phyloP scores from a whole-genome alignment of 1,140 invertebrate genomes.

The Diplogasteroides magnus region DNA sequence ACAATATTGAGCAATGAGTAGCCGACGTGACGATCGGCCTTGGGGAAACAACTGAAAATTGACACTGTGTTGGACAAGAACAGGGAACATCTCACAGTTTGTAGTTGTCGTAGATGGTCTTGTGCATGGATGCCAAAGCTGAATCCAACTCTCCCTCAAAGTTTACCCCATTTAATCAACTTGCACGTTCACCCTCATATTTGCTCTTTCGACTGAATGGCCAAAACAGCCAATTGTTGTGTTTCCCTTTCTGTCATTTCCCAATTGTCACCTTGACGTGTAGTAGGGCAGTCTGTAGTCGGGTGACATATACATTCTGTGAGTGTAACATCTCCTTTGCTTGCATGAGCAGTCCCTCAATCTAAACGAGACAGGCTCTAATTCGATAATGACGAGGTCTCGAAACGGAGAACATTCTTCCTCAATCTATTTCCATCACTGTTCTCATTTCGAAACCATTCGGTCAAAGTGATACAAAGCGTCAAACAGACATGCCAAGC shows the following conservation, averaged over 20 bases:
- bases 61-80: background rate
- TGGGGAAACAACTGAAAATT: conserved; percentile 32
- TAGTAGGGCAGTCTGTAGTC: conserved; percentile 32
- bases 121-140: conserved; percentile 29
- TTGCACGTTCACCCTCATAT: too few relatives aligned
- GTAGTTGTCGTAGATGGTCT: conserved; percentile 38
- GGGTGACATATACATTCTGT: conserved; percentile 33
- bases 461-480: too few relatives aligned
- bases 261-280: too few relatives aligned
- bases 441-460: too few relatives aligned
- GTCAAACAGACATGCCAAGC: too few relatives aligned
- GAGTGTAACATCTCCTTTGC: conserved; percentile 31
- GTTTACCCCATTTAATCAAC: too few relatives aligned
- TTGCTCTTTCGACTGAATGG: too few relatives aligned
- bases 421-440: too few relatives aligned
- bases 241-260: too few relatives aligned
- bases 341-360: conserved; percentile 21
- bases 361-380: conserved; percentile 12
- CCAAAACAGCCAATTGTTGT: too few relatives aligned
- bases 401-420: too few relatives aligned
- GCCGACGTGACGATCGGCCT: conserved; percentile 35
- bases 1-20: conserved; percentile 37
- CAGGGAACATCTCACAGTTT: conserved; percentile 1
- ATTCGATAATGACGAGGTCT: too few relatives aligned
- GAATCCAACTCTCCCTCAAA: conserved; percentile 24